Evolutionary conservation across 2,797 vertebrate genomes (phyloP).

Genomic region (Typhlichthys subterraneus): DNA sequence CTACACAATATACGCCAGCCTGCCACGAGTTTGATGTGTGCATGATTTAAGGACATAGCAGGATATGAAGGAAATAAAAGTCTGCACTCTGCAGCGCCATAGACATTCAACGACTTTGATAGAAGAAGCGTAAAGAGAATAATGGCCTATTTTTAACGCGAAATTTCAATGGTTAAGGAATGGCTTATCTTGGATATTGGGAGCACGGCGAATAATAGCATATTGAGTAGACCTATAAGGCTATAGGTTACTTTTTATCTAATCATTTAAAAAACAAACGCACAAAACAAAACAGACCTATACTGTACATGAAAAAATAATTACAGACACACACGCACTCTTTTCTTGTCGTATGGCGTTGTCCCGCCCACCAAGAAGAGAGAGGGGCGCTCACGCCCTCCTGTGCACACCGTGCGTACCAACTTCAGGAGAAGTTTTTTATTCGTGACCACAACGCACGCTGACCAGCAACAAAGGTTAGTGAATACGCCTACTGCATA

Average conservation of each 20-base stretch:
- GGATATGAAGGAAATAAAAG: background rate
- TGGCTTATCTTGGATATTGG: too few relatives aligned
- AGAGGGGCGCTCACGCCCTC: conserved; percentile 47
- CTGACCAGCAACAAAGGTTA: conserved; percentile 55
- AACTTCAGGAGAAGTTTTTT: conserved; percentile 60
- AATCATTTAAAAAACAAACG: too few relatives aligned
- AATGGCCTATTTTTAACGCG: too few relatives aligned
- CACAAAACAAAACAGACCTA: conserved; percentile 7
- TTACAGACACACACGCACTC: conserved; percentile 24
- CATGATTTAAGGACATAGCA: background rate
- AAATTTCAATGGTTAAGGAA: too few relatives aligned
- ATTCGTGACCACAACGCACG: conserved; percentile 27
- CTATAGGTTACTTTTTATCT: too few relatives aligned
- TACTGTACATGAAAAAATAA: conserved; percentile 17
- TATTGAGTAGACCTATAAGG: too few relatives aligned
- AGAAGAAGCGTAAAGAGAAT: too few relatives aligned
- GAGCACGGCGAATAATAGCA: too few relatives aligned
- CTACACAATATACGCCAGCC: conserved; percentile 4
- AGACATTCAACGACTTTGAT: too few relatives aligned
- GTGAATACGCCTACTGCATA: conserved; percentile 9
- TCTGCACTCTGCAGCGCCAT: too few relatives aligned
- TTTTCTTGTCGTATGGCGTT: background rate
- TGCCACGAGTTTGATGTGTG: conserved; percentile 19
- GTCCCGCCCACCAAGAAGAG: conserved; percentile 51
- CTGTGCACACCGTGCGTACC: conserved; percentile 29